A percentile compares a stretch with the other conserved stretches of the same genome.
phyloP scores from a whole-genome alignment of 2,888 invertebrate genomes.

The Chirona hameri region DNA sequence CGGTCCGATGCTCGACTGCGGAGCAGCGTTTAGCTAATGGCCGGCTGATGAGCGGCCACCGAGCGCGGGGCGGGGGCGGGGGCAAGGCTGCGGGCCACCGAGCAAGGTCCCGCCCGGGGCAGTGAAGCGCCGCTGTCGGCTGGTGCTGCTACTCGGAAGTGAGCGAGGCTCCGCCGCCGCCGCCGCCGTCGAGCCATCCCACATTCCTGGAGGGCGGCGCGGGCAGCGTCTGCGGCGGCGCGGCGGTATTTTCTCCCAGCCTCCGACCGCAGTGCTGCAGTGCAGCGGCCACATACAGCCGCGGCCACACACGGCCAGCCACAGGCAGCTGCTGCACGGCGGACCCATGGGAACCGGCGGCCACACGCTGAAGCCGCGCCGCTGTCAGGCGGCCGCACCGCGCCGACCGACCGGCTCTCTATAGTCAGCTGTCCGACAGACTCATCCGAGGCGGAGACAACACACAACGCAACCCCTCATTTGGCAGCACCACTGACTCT shows the following conservation, averaged over 20 bases:
- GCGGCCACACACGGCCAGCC: not conserved
- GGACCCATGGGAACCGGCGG: not conserved
- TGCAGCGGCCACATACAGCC: too few relatives aligned
- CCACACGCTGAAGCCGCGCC: not conserved
- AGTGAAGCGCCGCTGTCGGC: too few relatives aligned
- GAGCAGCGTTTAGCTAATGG: not conserved
- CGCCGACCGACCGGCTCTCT: too few relatives aligned
- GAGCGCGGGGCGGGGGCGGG: not conserved
- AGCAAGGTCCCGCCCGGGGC: too few relatives aligned
- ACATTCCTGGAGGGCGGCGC: conserved; percentile 6
- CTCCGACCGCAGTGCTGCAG: not conserved
- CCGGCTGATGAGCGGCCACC: not conserved
- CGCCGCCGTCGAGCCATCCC: not conserved
- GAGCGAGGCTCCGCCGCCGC: not conserved
- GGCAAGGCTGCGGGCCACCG: too few relatives aligned
- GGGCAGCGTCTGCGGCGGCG: not conserved
- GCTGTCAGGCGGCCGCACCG: too few relatives aligned
- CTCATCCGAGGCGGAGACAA: too few relatives aligned
- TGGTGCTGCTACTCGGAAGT: too few relatives aligned
- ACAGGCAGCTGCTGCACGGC: not conserved
- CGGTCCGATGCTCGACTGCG: not conserved
- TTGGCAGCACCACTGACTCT: too few relatives aligned
- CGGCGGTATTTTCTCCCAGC: not conserved
- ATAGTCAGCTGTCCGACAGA: too few relatives aligned
- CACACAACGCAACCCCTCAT: too few relatives aligned